A percentile compares a stretch with the other conserved stretches of the same genome.
These are phyloP conservation scores for Ammodramus savannarum DNA, from an alignment of 2,113 vertebrate genomes.

Conservation along the genomic window DNA sequence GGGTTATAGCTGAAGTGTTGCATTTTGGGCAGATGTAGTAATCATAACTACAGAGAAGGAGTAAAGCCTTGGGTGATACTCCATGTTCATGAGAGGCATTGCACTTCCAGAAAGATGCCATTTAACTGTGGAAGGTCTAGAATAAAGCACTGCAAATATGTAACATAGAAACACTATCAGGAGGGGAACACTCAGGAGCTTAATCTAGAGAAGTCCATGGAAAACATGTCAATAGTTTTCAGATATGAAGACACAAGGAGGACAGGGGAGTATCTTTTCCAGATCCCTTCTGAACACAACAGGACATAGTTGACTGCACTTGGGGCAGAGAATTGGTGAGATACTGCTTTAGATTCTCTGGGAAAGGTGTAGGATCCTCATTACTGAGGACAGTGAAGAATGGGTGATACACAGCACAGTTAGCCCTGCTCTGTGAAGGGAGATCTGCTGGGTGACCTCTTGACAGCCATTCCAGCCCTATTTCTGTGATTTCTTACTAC, in stretches of 20 bases:
- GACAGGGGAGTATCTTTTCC: background rate
- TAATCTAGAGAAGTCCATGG: background rate
- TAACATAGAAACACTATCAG: background rate
- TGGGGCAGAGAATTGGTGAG: background rate
- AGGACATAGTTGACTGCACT: background rate
- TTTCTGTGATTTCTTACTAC: background rate
- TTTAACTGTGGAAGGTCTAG: background rate
- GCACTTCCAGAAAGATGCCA: background rate
- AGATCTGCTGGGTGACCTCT: background rate
- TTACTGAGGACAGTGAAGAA: background rate
- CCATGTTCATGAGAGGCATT: background rate
- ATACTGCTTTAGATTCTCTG: background rate
- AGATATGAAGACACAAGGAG: background rate
- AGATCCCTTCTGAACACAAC: background rate
- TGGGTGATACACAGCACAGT: background rate
- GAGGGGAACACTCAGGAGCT: background rate
- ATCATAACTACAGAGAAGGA: background rate
- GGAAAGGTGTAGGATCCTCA: accelerated
- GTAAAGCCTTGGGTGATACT: background rate
- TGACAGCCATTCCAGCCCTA: background rate
- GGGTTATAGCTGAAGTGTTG: background rate
- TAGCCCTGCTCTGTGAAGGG: background rate
- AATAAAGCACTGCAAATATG: background rate
- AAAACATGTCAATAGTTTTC: background rate
- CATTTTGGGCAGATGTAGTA: background rate